phyloP scores from a whole-genome alignment of 1,140 invertebrate species.

The Mactra quadrangularis region DNA sequence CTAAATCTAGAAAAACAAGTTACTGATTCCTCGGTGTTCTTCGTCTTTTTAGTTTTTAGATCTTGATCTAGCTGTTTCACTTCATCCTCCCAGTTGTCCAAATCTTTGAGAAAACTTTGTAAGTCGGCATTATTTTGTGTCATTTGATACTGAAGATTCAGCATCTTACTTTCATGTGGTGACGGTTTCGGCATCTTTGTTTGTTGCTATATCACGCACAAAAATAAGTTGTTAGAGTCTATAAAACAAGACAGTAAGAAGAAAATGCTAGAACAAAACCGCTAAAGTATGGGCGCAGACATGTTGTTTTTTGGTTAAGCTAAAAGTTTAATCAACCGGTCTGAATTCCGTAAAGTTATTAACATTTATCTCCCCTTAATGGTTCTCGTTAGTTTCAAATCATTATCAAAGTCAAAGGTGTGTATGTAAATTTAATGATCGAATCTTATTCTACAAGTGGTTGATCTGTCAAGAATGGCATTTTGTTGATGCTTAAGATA shows the following conservation, averaged over 20 bases:
- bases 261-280: not conserved
- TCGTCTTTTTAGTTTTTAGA: slow-evolving; percentile 77
- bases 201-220: not conserved
- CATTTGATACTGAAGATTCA: slow-evolving; percentile 79
- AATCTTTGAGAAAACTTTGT: slow-evolving; percentile 89
- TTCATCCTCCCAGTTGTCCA: slow-evolving; percentile 92
- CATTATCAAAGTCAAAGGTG: too few species aligned
- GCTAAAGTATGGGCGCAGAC: slow-evolving; percentile 72
- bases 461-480: too few species aligned
- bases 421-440: too few species aligned
- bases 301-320: slow-evolving; percentile 62
- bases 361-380: too few species aligned
- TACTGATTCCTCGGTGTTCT: slow-evolving; percentile 60
- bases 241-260: not conserved
- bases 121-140: slow-evolving; percentile 89
- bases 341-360: too few species aligned
- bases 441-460: too few species aligned
- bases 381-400: too few species aligned
- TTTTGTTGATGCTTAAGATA: too few species aligned
- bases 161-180: slow-evolving; percentile 76
- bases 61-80: slow-evolving; percentile 92
- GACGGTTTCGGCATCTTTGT: slow-evolving; percentile 59
- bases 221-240: not conserved
- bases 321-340: too few species aligned
- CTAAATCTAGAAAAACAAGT: too few species aligned